Conservation (phyloP, 2,888 invertebrate genomes). For the Spilarctia lutea region DNA sequence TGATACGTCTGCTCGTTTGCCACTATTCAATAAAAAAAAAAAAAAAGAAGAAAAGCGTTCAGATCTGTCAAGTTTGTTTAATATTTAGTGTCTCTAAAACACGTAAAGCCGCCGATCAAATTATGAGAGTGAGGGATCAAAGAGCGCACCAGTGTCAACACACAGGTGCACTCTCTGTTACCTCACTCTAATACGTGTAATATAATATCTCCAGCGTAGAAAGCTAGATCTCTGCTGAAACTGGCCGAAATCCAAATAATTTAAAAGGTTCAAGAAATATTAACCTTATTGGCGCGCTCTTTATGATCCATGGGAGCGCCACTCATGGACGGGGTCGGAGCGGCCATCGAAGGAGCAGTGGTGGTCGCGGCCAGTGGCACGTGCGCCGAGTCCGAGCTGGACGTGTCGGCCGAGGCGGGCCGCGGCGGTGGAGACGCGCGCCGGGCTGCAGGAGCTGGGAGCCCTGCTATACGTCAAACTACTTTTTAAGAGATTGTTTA, state of each 20-base stretch:
- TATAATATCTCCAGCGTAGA: too few species aligned
- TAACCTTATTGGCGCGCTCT: constrained; percentile 67
- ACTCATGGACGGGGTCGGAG: constrained; percentile 31
- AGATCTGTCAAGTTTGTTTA: neutral
- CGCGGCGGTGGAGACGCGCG: constrained; percentile 78
- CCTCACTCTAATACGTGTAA: too few species aligned
- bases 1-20: too few species aligned
- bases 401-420: constrained; percentile 85
- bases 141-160: too few species aligned
- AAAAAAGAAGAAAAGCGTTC: too few species aligned
- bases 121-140: too few species aligned
- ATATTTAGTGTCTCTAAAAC: too few species aligned
- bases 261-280: neutral
- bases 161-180: too few species aligned
- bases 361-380: constrained; percentile 63
- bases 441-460: constrained; percentile 56
- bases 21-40: too few species aligned
- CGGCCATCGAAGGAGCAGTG: constrained; percentile 20
- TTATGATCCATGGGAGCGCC: constrained; percentile 53
- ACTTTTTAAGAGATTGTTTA: neutral
- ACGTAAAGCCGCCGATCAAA: too few species aligned
- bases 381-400: constrained; percentile 83
- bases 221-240: too few species aligned
- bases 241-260: neutral
- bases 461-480: constrained; percentile 28